These are phyloP conservation scores for Reinhardtius hippoglossoides DNA, from an alignment of 2,113 vertebrate species.

Conservation along the genomic window DNA sequence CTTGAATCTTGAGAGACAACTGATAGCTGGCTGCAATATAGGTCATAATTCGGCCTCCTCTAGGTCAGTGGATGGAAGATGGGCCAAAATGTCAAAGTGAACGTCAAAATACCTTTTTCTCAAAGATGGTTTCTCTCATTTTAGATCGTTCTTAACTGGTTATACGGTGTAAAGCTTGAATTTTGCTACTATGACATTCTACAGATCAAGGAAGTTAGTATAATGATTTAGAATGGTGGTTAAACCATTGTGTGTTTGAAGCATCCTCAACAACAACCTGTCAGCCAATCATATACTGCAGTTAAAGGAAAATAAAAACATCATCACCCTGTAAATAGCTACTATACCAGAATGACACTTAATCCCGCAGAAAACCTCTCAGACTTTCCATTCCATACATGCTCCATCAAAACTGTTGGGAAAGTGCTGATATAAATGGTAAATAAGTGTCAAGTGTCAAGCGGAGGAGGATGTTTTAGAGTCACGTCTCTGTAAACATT, in stretches of 20 bases:
- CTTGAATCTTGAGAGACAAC: no score
- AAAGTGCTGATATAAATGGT: conserved; percentile 41
- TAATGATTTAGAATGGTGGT: background rate
- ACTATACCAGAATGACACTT: background rate
- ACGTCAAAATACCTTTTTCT: no score
- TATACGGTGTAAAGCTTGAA: no score
- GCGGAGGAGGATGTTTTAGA: conserved; percentile 51
- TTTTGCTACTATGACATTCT: background rate
- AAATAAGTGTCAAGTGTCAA: conserved; percentile 42
- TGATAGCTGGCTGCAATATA: no score
- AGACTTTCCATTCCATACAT: background rate
- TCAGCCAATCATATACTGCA: background rate
- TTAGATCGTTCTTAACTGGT: no score
- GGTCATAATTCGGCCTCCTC: no score
- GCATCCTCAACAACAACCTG: background rate
- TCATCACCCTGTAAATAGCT: background rate
- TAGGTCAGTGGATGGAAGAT: no score
- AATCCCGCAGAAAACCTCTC: background rate
- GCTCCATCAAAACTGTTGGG: background rate
- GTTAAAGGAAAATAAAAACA: background rate
- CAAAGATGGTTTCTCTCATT: no score
- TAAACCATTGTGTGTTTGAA: background rate
- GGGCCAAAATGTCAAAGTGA: no score
- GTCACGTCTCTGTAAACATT: conserved; percentile 35
- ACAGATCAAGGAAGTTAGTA: background rate